A percentile compares a stretch with the other conserved stretches of the same genome.
Conservation (phyloP, 2,888 invertebrate genomes). For the Selenia dentaria region DNA sequence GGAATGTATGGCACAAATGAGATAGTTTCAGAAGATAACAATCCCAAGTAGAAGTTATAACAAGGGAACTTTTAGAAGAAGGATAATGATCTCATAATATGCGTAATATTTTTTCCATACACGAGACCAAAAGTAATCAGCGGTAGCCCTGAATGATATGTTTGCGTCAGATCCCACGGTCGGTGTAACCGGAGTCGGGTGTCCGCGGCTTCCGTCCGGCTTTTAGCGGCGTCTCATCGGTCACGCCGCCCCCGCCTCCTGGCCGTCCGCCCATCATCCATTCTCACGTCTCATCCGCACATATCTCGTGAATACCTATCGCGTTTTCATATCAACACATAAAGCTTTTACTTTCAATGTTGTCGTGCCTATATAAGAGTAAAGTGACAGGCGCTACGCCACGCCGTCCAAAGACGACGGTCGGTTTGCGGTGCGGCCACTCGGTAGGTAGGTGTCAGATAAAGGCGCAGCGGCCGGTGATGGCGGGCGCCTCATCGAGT, state of each 20-base stretch:
- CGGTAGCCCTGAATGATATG: constrained; percentile 59
- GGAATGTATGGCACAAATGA: too few relatives aligned
- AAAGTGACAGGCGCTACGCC: constrained; percentile 26
- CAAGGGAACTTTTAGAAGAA: too few relatives aligned
- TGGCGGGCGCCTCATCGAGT: constrained; percentile 58
- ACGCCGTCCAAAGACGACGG: not conserved
- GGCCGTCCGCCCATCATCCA: constrained; percentile 44
- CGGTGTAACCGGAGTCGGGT: constrained; percentile 76
- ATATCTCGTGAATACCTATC: constrained; percentile 41
- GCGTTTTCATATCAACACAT: constrained; percentile 33
- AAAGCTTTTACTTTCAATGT: constrained; percentile 39
- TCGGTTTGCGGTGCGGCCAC: constrained; percentile 7
- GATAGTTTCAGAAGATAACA: too few relatives aligned
- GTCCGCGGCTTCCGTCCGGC: constrained; percentile 83
- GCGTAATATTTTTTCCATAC: too few relatives aligned
- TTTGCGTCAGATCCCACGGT: constrained; percentile 78
- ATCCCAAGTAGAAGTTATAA: too few relatives aligned
- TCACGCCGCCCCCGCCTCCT: constrained; percentile 53
- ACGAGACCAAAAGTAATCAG: constrained; percentile 8
- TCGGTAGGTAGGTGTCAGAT: constrained; percentile 54
- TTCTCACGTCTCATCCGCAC: constrained; percentile 47
- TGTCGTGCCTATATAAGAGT: constrained; percentile 21
- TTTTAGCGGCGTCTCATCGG: constrained; percentile 80
- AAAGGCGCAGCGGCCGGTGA: constrained; percentile 46
- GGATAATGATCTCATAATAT: too few relatives aligned